These are phyloP conservation scores for Chrysolina haemoptera DNA, from an alignment of 2,888 invertebrate species.

Conservation along the genomic window DNA sequence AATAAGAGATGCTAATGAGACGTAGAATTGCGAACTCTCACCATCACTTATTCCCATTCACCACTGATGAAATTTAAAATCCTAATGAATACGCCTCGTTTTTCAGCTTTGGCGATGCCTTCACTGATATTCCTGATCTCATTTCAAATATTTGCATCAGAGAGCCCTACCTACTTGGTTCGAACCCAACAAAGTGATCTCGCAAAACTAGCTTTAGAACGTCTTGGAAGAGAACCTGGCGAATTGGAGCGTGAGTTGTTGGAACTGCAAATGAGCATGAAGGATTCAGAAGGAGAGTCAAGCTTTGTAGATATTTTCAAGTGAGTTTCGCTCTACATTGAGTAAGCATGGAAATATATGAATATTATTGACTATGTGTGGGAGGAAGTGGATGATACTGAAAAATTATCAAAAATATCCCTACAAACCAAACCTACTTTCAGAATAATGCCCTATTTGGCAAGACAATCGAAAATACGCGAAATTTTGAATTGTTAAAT, in stretches of 20 bases:
- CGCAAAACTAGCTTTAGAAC: slow-evolving; percentile 77
- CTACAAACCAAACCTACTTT: no score
- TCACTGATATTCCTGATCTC: slow-evolving; percentile 69
- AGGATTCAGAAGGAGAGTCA: slow-evolving; percentile 23
- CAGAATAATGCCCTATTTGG: no score
- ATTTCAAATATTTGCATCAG: slow-evolving; percentile 84
- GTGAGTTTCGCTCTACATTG: slow-evolving; percentile 9
- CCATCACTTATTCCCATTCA: no score
- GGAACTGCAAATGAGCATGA: slow-evolving; percentile 37
- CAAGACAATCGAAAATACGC: no score
- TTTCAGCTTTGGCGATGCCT: slow-evolving; percentile 71
- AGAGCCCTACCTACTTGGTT: slow-evolving; percentile 83
- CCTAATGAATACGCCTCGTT: slow-evolving; percentile 65
- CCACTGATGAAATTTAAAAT: no score
- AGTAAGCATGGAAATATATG: background rate
- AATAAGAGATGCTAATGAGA: no score
- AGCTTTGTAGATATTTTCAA: slow-evolving; percentile 34
- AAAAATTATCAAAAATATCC: no score
- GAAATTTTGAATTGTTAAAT: no score
- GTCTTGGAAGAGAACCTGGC: slow-evolving; percentile 72
- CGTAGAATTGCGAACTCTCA: no score
- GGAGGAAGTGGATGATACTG: no score
- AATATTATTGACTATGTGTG: no score
- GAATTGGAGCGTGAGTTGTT: slow-evolving; percentile 40
- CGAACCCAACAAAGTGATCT: slow-evolving; percentile 73